Evolutionary conservation across 2,888 invertebrate genomes (phyloP).

Genomic region (Drosophila kanekoi): DNA sequence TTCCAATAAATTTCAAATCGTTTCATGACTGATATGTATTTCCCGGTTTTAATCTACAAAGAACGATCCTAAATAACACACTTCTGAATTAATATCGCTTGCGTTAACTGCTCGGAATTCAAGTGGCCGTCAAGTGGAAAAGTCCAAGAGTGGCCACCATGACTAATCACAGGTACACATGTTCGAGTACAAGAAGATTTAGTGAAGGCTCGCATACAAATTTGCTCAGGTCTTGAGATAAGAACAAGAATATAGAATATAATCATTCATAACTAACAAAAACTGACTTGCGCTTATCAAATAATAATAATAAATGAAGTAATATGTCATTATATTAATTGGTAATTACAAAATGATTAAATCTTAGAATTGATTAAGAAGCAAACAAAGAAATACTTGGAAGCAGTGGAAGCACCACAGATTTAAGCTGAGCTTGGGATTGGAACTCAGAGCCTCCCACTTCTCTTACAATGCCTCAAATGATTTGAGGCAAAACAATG

Average conservation of each 20-base stretch:
- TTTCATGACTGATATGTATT: slow-evolving; percentile 1
- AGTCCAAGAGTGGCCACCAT: neutral
- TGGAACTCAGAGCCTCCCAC: too few species aligned
- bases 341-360: neutral
- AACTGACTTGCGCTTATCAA: too few species aligned
- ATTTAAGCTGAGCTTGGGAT: too few species aligned
- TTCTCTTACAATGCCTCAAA: neutral
- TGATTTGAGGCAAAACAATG: neutral
- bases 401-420: neutral
- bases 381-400: too few species aligned
- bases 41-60: neutral
- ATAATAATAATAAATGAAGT: neutral
- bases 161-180: neutral
- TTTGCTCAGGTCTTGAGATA: too few species aligned
- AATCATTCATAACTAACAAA: too few species aligned
- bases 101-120: neutral
- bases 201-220: too few species aligned
- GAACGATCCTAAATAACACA: neutral
- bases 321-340: neutral
- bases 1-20: neutral
- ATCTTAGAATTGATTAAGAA: too few species aligned
- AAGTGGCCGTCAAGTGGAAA: neutral
- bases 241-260: too few species aligned
- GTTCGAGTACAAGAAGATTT: neutral
- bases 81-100: neutral